Conservation (phyloP, 2,888 invertebrate genomes). For the Stratiomys singularior region DNA sequence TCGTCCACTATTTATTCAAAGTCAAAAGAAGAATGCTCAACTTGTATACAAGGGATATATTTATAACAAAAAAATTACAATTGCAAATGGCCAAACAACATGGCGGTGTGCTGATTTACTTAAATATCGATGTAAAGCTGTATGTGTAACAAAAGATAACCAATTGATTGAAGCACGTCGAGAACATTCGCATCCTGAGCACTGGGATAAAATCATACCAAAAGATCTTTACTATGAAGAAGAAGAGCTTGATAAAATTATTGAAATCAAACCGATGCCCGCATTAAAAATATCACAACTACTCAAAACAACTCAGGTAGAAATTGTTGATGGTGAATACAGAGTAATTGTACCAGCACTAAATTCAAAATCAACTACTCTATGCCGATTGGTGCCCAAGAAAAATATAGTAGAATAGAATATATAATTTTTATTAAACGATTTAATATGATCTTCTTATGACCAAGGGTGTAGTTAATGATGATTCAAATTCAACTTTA, state of each 20-base stretch:
- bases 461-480: no score
- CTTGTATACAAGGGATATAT: conserved; percentile 55
- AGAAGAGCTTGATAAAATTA: conserved; percentile 52
- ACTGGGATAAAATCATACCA: conserved; percentile 51
- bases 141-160: conserved; percentile 53
- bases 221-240: conserved; percentile 48
- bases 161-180: conserved; percentile 47
- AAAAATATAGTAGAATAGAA: no score
- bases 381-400: no score
- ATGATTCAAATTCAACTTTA: no score
- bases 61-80: conserved; percentile 54
- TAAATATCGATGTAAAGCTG: conserved; percentile 53
- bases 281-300: conserved; percentile 9
- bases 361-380: conserved; percentile 6
- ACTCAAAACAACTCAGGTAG: conserved; percentile 31
- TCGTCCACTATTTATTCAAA: conserved; percentile 55
- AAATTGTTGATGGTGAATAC: conserved; percentile 27
- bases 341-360: conserved; percentile 21
- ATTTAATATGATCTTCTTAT: no score
- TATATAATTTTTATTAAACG: no score
- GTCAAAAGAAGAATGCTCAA: conserved; percentile 57
- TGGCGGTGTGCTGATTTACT: conserved; percentile 54
- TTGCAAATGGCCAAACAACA: conserved; percentile 52
- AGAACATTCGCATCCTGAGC: conserved; percentile 49
- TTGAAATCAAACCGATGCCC: conserved; percentile 45